These are phyloP conservation scores for Xenus cinereus DNA, from an alignment of 2,113 vertebrate genomes.

Conservation along the genomic window DNA sequence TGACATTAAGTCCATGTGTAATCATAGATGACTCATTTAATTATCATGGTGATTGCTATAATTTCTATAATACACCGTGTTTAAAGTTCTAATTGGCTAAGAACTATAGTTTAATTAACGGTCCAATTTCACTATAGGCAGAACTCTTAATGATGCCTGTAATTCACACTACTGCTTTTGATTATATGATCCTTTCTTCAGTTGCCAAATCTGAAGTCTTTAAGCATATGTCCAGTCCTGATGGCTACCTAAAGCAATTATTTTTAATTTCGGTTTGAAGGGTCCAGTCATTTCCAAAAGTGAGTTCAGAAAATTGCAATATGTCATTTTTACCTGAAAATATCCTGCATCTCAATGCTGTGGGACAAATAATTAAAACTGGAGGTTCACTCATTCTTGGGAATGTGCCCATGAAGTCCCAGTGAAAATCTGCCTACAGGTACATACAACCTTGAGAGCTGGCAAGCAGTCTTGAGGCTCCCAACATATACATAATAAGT, in stretches of 20 bases:
- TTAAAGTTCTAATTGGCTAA: conserved; percentile 1
- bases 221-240: neutral
- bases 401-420: neutral
- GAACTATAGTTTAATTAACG: neutral
- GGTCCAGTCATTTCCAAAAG: neutral
- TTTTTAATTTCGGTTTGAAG: neutral
- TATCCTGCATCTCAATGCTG: neutral
- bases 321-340: neutral
- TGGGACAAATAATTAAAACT: neutral
- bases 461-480: neutral
- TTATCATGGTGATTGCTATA: neutral
- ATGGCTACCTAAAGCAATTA: neutral
- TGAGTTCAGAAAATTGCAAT: neutral
- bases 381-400: neutral
- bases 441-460: neutral
- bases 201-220: neutral
- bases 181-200: neutral
- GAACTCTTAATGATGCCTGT: neutral
- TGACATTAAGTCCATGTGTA: neutral
- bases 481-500: neutral
- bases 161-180: neutral
- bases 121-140: neutral
- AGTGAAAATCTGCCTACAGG: neutral
- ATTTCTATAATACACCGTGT: neutral
- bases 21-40: conserved; percentile 17